These are phyloP conservation scores for Heliconius hermathena DNA, from an alignment of 1,140 invertebrate species.

Conservation along the genomic window DNA sequence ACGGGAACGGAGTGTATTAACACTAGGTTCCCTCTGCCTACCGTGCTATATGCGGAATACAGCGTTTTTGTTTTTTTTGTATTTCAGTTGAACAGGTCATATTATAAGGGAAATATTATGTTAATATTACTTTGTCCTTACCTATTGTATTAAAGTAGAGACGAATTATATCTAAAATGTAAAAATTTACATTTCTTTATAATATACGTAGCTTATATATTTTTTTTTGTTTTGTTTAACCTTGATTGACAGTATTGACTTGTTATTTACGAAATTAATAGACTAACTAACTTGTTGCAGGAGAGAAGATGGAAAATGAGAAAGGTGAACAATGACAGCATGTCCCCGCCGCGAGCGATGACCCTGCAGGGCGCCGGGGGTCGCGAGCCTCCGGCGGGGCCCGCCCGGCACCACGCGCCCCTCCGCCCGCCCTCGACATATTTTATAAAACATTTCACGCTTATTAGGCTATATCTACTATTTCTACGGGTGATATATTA, in stretches of 20 bases:
- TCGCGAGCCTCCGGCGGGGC: slow-evolving; percentile 60
- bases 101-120: not conserved
- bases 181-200: not conserved
- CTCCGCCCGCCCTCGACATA: slow-evolving; percentile 50
- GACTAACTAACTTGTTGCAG: slow-evolving; percentile 53
- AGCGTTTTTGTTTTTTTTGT: too few species aligned
- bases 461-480: slow-evolving; percentile 76
- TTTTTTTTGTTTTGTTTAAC: not conserved
- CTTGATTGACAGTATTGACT: not conserved
- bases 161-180: not conserved
- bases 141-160: not conserved
- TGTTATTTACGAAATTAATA: not conserved
- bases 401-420: slow-evolving; percentile 48
- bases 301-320: slow-evolving; percentile 76
- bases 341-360: slow-evolving; percentile 75
- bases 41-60: too few species aligned
- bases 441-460: slow-evolving; percentile 68
- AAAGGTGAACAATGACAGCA: slow-evolving; percentile 74
- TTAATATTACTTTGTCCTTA: not conserved
- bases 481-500: slow-evolving; percentile 61
- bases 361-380: slow-evolving; percentile 61
- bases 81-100: not conserved
- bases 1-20: too few species aligned
- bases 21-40: too few species aligned
- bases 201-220: too few species aligned